phyloP scores from a whole-genome alignment of 2,888 invertebrate species.

The Eristalinus aeneus region DNA sequence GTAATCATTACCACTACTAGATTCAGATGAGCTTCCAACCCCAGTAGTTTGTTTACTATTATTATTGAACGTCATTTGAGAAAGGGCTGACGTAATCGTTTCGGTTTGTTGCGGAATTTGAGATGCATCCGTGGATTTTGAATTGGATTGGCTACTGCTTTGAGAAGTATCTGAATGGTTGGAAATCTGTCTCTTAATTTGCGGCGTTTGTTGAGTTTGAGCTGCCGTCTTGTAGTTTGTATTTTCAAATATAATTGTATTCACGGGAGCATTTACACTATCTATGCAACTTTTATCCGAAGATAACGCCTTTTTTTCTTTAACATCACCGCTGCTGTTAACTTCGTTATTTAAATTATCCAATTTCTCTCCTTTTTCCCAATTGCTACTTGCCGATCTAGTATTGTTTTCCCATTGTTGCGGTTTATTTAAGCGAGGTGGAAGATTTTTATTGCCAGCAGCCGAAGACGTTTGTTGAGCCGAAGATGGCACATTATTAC shows the following conservation, averaged over 20 bases:
- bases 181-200: slow-evolving; percentile 80
- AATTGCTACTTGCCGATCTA: slow-evolving; percentile 48
- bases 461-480: slow-evolving; percentile 57
- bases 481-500: slow-evolving; percentile 31
- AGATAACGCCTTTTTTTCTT: slow-evolving; percentile 49
- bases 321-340: slow-evolving; percentile 39
- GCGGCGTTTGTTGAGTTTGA: slow-evolving; percentile 81
- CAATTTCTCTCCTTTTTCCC: slow-evolving; percentile 57
- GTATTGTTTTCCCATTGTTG: slow-evolving; percentile 59
- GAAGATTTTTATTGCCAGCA: slow-evolving; percentile 53
- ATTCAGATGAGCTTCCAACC: slow-evolving; percentile 11
- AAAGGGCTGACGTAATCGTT: slow-evolving; percentile 82
- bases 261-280: slow-evolving; percentile 89
- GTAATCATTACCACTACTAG: slow-evolving; percentile 85
- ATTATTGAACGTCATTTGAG: slow-evolving; percentile 84
- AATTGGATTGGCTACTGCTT: slow-evolving; percentile 44
- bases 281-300: slow-evolving; percentile 81
- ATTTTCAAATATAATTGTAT: slow-evolving; percentile 95
- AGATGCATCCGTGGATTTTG: slow-evolving; percentile 45
- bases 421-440: slow-evolving; percentile 37
- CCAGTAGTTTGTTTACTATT: slow-evolving; percentile 71
- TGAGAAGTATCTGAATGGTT: slow-evolving; percentile 67
- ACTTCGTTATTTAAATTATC: slow-evolving; percentile 54
- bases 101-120: slow-evolving; percentile 75
- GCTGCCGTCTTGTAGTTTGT: slow-evolving; percentile 91